Conservation (phyloP, 53 echinoderm and acorn worm genomes). For the Apostichopus leukothele region DNA sequence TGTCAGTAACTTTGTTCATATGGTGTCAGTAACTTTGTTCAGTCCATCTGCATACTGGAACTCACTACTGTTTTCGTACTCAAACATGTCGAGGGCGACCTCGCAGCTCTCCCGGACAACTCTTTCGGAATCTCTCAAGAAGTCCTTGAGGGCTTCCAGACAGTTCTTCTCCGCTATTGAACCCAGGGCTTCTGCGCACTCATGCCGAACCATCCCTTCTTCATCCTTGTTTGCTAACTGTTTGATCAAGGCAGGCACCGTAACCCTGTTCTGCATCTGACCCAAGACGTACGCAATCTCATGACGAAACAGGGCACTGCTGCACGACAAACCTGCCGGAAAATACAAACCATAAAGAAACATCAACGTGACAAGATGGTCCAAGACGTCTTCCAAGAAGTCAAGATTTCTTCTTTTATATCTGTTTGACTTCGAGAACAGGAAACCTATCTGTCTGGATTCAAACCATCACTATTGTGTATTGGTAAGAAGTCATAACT, state of each 20-base stretch:
- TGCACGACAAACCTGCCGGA: constrained; percentile 76
- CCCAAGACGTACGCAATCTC: constrained; percentile 97
- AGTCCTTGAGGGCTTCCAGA: constrained; percentile 71
- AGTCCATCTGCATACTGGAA: constrained; percentile 95
- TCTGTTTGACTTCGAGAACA: too few species aligned
- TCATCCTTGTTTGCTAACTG: constrained; percentile 56
- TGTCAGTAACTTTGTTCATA: not conserved
- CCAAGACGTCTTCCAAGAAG: too few species aligned
- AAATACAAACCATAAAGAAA: not conserved
- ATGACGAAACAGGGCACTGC: constrained; percentile 92
- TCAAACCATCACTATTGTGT: too few species aligned
- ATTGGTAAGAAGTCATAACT: too few species aligned
- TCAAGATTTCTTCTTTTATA: too few species aligned
- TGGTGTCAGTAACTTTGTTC: constrained; percentile 44
- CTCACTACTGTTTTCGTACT: constrained; percentile 77
- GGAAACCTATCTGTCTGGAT: too few species aligned
- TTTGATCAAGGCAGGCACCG: constrained; percentile 69
- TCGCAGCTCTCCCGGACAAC: constrained; percentile 95
- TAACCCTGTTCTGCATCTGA: constrained; percentile 94
- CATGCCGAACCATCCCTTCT: constrained; percentile 93
- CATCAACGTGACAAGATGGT: too few species aligned
- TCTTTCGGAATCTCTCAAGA: constrained; percentile 65
- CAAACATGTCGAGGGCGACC: constrained; percentile 92
- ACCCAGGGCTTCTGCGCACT: constrained; percentile 96
- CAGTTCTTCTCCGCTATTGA: constrained; percentile 86